Evolutionary conservation across 2,888 invertebrate genomes (phyloP), one percentile per base, ranked within the genome.

Genomic region (Bellardia pandia): DNA sequence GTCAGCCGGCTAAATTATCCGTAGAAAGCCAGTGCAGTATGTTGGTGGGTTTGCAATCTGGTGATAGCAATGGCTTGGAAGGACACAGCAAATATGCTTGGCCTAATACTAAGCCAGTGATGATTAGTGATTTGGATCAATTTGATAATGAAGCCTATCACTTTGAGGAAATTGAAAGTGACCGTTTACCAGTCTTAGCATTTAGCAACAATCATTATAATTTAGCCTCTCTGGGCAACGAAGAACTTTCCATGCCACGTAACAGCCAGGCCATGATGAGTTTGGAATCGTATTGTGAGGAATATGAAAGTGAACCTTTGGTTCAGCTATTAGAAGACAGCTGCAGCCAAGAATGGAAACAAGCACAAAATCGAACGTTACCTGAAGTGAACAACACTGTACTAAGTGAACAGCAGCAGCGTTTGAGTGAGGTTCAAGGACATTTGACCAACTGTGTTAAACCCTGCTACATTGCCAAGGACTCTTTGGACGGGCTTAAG

Each of bases 11-110:
- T 4, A 92, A 91, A 81, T 91, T 90, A 58, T 92, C 93, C 3
- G 90, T 93, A 30, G 93, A 91, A 72, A 92, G 92, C 74, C 91
- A 86, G 83, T 93, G 93, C 88, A 92, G 92, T 86, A 91, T 92
- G 91, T 83, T 92, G 33, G 91, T 93, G 14, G 93, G 92, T 6
- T 81, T 93, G 14, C 92, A 92, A 83, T 90, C 91, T 2, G 92
- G 92, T 30, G 88, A 87, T 37, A 90, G 90, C 82, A 90, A 91
- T 60, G 91, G 91, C 0, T 71, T 92, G 66, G 91, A 92, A 66
- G 91, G 90, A n/a, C 91, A 90, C 89, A 90, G 89, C 85, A 91
- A 91, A 62, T 89, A 90, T 64, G 91, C 91, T 48, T 93, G 93
- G 93, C 93, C 93, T 0, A 90, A 88, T 30, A 89, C 83, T 0